Evolutionary conservation across 2,797 vertebrate species (phyloP).

Genomic region (Telmatherina bonti): DNA sequence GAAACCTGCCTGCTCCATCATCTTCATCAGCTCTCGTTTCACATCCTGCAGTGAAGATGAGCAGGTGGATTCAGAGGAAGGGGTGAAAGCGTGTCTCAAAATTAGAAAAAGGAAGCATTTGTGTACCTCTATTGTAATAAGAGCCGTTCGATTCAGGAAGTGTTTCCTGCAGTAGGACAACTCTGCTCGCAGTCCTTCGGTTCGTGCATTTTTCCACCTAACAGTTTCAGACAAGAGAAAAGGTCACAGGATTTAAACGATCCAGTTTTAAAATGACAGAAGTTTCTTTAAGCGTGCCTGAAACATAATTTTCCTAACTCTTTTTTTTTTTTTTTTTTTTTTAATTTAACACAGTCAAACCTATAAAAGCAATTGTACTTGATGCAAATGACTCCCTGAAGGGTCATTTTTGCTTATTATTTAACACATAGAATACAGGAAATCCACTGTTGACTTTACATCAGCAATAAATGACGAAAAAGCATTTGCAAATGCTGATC

Average conservation of each 20-base stretch:
- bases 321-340: too few relatives aligned
- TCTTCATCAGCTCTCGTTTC: conserved; percentile 90
- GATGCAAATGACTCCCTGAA: background rate
- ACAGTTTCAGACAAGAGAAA: background rate
- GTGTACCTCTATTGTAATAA: conserved; percentile 93
- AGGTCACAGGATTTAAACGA: background rate
- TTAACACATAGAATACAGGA: background rate
- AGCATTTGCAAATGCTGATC: background rate
- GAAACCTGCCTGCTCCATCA: conserved; percentile 94
- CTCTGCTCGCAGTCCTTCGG: conserved; percentile 88
- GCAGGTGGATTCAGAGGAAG: background rate
- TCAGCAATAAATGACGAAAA: background rate
- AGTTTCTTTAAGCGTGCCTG: background rate
- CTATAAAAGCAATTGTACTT: background rate
- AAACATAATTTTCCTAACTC: too few relatives aligned
- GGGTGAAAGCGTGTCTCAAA: background rate
- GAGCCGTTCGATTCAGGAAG: conserved; percentile 93
- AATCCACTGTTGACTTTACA: background rate
- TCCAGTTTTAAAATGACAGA: background rate
- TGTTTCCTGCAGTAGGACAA: conserved; percentile 90
- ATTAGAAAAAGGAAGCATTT: background rate
- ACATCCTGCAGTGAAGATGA: conserved; percentile 83
- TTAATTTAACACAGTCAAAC: background rate
- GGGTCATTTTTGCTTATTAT: background rate
- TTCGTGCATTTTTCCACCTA: conserved; percentile 90